Evolutionary conservation across 2,797 vertebrate genomes (phyloP).

Genomic region (Tokudaia muenninki): DNA sequence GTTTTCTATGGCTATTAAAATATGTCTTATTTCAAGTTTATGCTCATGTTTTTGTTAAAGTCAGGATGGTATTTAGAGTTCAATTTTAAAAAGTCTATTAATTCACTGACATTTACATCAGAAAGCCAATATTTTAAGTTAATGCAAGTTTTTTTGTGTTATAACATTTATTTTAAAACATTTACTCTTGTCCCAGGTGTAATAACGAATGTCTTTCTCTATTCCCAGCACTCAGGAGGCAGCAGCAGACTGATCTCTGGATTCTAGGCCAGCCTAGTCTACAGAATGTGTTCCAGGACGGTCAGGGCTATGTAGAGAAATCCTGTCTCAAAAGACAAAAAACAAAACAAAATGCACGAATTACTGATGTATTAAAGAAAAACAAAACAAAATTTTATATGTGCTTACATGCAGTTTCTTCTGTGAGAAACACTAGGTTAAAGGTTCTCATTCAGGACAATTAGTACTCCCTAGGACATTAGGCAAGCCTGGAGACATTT

Average conservation of each 20-base stretch:
- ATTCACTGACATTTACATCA: background rate
- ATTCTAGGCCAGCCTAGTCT: background rate
- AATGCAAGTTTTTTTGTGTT: background rate
- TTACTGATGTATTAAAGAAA: background rate
- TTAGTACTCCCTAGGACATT: background rate
- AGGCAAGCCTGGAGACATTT: background rate
- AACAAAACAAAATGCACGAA: background rate
- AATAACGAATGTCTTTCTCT: background rate
- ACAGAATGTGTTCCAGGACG: background rate
- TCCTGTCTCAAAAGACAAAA: background rate
- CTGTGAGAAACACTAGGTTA: background rate
- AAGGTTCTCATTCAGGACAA: background rate
- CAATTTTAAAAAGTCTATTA: background rate
- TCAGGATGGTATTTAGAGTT: background rate
- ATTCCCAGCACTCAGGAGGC: background rate
- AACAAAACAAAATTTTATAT: background rate
- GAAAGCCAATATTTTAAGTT: background rate
- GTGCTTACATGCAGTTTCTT: background rate
- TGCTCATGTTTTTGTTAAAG: background rate
- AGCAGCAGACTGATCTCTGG: background rate
- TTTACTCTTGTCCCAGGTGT: background rate
- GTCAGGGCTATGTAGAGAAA: background rate
- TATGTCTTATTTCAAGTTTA: background rate
- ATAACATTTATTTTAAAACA: background rate
- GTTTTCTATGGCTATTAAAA: background rate